These are phyloP conservation scores for Drosophila punjabiensis DNA, from an alignment of 1,140 invertebrate species.

Conservation along the genomic window DNA sequence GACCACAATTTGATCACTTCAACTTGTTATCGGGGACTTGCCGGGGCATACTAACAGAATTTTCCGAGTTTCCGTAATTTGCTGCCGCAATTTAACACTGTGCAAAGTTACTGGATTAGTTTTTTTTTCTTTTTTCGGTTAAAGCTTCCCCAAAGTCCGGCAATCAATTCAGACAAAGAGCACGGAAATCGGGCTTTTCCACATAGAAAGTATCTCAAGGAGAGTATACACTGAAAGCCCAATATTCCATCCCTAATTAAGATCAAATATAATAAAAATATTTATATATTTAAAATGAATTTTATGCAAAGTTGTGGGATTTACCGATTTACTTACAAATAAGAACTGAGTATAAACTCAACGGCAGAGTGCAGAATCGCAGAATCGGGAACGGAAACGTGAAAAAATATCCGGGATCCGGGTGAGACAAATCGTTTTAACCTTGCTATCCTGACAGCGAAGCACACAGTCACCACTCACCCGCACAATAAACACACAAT, in stretches of 20 bases:
- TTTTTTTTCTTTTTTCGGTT: slow-evolving; percentile 7
- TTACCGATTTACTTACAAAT: not conserved
- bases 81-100: slow-evolving; percentile 27
- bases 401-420: not conserved
- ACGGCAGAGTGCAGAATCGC: not conserved
- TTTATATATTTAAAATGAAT: not conserved
- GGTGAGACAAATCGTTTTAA: slow-evolving; percentile 64
- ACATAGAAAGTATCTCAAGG: not conserved
- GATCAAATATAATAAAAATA: not conserved
- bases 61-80: slow-evolving; percentile 6
- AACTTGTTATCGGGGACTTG: slow-evolving; percentile 27
- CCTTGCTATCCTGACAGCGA: slow-evolving; percentile 59
- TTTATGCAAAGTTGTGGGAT: not conserved
- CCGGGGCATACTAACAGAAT: slow-evolving; percentile 13
- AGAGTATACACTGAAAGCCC: not conserved
- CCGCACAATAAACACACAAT: slow-evolving; percentile 44
- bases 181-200: slow-evolving; percentile 37
- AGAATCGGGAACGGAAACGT: not conserved
- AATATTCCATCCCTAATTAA: not conserved
- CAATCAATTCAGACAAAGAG: slow-evolving; percentile 55
- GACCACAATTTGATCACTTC: slow-evolving; percentile 30
- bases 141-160: slow-evolving; percentile 12
- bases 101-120: slow-evolving; percentile 12
- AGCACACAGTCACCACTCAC: slow-evolving; percentile 24
- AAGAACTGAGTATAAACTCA: not conserved